Evolutionary conservation across 2,113 vertebrate genomes (phyloP).

Genomic region (Hiodon tergisus): DNA sequence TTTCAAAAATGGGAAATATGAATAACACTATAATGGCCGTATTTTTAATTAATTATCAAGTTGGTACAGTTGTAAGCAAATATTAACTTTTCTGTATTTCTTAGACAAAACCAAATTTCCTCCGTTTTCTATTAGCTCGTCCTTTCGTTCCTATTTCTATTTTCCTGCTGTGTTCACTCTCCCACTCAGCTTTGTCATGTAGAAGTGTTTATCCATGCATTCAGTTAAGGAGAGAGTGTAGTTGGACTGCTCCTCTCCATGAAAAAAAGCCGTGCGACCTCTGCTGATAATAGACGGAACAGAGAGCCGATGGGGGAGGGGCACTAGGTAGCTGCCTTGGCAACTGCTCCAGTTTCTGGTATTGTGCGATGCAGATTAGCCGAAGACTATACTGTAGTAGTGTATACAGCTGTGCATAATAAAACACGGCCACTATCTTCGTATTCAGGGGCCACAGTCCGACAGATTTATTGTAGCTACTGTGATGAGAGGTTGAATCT

Average conservation of each 20-base stretch:
- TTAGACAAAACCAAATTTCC: constrained; percentile 33
- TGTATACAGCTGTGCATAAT: constrained; percentile 37
- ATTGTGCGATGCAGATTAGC: constrained; percentile 64
- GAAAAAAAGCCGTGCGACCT: constrained; percentile 63
- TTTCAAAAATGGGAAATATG: neutral
- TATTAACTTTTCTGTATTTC: neutral
- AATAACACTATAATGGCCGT: neutral
- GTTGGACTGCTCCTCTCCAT: constrained; percentile 51
- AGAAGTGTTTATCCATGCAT: constrained; percentile 56
- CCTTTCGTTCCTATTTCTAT: constrained; percentile 23
- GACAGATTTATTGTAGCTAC: constrained; percentile 53
- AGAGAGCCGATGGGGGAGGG: constrained; percentile 61
- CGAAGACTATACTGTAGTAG: constrained; percentile 50
- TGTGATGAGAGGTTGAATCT: constrained; percentile 30
- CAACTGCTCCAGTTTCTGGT: constrained; percentile 65
- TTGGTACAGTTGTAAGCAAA: neutral
- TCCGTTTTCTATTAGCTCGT: constrained; percentile 8
- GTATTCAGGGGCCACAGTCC: constrained; percentile 40
- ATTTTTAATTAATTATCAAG: neutral
- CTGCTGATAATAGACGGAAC: constrained; percentile 68
- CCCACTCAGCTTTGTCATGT: constrained; percentile 58
- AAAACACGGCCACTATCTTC: constrained; percentile 25
- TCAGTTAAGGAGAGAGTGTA: constrained; percentile 58
- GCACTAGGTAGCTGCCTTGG: constrained; percentile 65
- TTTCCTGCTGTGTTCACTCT: constrained; percentile 43